Base-by-base conservation (phyloP, 2,797 vertebrate species). In the Sebastes nivosus region DNA sequence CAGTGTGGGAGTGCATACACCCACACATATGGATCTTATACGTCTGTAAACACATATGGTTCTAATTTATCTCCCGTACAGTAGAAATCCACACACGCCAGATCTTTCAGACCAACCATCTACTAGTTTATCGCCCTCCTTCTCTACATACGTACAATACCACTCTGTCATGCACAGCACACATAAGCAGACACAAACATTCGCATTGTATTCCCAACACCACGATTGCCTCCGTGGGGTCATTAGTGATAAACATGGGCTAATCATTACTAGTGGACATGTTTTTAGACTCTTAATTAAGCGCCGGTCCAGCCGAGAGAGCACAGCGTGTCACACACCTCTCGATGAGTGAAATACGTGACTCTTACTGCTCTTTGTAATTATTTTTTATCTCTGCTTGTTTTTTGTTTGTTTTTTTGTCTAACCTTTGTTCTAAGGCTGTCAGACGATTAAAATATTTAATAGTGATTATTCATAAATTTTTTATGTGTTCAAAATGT, bases 271-370 rank as follows among this genome's bases (percentile, higher is more conserved):
- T 75, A 90, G 60, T 84, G 81, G 80, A 89, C 80, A 82, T 91
- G 93, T 92, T 93, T 94, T 88, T 89, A 92, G 88, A 86, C 84
- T 81, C 58, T 89, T 54, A 91, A 93, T 93, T 93, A 90, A 79
- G 80, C 14, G 65, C 79, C 52, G 75, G 79, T 90, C 89, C 73
- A 90, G 84, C 79, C 2, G 81, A 88, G 88, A 73, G 84, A 82
- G 67, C 88, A 75, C 86, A 89, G 91, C 88, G 36, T 72, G 87
- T 69, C 74, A 85, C 22, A 76, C 73, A 77, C 84, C 66, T 36
- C 85, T 88, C 42, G 72, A 82, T 75, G 83, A 78, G 60, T 64
- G 58, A 69, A 27, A 67, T 64, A 30, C 12, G 2, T n/a, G 59
- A 65, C 63, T 85, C 25, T 20, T 52, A 36, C 30, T 72, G 58